These are phyloP conservation scores for Rutpela maculata DNA, from an alignment of 2,888 invertebrate species.

Conservation along the genomic window DNA sequence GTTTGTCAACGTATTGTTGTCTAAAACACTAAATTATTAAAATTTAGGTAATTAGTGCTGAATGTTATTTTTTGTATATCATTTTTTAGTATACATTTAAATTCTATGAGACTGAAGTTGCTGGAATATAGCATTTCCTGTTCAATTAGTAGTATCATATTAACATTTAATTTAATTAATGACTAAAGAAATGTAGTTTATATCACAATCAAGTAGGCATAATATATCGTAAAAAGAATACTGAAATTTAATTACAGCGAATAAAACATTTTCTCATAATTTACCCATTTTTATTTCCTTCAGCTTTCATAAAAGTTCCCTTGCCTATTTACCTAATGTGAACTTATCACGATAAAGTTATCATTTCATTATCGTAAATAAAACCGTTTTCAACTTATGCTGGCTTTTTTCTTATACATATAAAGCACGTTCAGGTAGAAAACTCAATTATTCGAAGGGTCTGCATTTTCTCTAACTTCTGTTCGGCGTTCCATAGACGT, in stretches of 20 bases:
- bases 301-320: slow-evolving; percentile 12
- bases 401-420: not conserved
- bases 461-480: slow-evolving; percentile 21
- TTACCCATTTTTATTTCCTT: slow-evolving; percentile 19
- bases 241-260: slow-evolving; percentile 5
- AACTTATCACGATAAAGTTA: slow-evolving; percentile 16
- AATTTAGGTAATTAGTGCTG: too few relatives aligned
- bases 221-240: not conserved
- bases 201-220: not conserved
- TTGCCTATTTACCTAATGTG: slow-evolving; percentile 21
- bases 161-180: too few relatives aligned
- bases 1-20: too few relatives aligned
- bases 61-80: too few relatives aligned
- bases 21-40: too few relatives aligned
- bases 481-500: not conserved
- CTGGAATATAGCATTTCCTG: too few relatives aligned
- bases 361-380: slow-evolving; percentile 20
- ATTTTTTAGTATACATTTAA: too few relatives aligned
- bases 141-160: too few relatives aligned
- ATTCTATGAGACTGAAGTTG: too few relatives aligned
- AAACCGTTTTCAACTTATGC: slow-evolving; percentile 3
- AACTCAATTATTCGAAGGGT: slow-evolving; percentile 29
- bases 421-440: slow-evolving; percentile 27
- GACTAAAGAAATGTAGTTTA: too few relatives aligned
- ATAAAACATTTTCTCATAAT: slow-evolving; percentile 23